Conservation (phyloP, 1,140 invertebrate species). For the Anoplolepis gracilipes region DNA sequence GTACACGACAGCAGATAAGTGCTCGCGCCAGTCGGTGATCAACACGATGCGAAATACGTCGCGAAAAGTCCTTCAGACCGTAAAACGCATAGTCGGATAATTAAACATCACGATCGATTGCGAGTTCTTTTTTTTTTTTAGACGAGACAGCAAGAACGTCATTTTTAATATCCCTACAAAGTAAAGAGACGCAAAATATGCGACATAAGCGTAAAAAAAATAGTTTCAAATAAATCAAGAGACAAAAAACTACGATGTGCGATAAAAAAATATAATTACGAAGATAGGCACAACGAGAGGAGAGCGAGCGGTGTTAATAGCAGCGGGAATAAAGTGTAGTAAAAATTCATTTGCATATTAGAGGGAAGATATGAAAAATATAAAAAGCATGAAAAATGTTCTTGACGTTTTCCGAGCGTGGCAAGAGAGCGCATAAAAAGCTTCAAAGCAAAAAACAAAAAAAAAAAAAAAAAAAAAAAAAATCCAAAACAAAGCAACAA, state of each 20-base stretch:
- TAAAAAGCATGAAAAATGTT: constrained; percentile 30
- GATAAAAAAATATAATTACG: constrained; percentile 49
- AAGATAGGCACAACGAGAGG: not conserved
- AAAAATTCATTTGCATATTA: constrained; percentile 48
- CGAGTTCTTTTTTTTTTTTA: not conserved
- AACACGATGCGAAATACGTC: not conserved
- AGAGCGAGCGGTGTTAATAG: constrained; percentile 16
- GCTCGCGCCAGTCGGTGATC: constrained; percentile 13
- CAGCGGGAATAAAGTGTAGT: constrained; percentile 3
- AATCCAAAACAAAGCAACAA: not conserved
- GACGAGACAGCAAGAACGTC: not conserved
- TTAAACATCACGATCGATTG: constrained; percentile 43
- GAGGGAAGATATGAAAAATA: constrained; percentile 27
- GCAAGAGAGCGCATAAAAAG: not conserved
- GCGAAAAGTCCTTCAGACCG: not conserved
- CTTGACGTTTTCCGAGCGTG: constrained; percentile 23
- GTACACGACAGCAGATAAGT: constrained; percentile 31
- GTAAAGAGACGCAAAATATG: not conserved
- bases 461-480: not conserved
- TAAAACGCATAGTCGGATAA: constrained; percentile 36
- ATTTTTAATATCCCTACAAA: not conserved
- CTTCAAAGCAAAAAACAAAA: not conserved
- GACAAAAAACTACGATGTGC: not conserved
- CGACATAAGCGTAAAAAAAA: not conserved
- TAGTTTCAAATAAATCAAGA: not conserved